Evolutionary conservation across 1,140 invertebrate species (phyloP).

Genomic region (Pseudomyrmex gracilis): DNA sequence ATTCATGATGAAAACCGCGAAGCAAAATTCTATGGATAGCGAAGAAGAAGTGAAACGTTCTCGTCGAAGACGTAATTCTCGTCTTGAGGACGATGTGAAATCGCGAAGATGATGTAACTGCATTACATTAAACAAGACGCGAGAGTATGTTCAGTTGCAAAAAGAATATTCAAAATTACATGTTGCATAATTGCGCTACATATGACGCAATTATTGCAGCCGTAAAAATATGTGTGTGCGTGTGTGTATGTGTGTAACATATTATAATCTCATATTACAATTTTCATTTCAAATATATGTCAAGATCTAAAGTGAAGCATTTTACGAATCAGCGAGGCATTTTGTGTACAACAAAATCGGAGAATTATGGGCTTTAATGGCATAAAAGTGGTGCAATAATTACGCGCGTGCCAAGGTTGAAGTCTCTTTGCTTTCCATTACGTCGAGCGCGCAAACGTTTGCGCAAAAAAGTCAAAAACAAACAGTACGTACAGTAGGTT

Average conservation of each 20-base stretch:
- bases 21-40: slow-evolving; percentile 14
- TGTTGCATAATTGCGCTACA: no score
- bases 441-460: slow-evolving; percentile 5
- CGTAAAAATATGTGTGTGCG: no score
- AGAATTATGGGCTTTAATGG: slow-evolving; percentile 13
- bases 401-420: neutral
- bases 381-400: slow-evolving; percentile 12
- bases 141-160: neutral
- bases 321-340: neutral
- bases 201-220: no score
- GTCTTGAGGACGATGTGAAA: neutral
- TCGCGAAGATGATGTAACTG: slow-evolving; percentile 2
- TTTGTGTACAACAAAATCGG: neutral
- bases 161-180: neutral
- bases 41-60: slow-evolving; percentile 25
- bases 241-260: no score
- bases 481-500: neutral
- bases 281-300: no score
- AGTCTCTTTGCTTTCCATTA: slow-evolving; percentile 45
- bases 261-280: no score
- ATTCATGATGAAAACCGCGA: slow-evolving; percentile 11
- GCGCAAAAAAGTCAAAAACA: slow-evolving; percentile 31
- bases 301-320: no score
- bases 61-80: slow-evolving; percentile 14
- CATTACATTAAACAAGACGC: neutral